phyloP scores from a whole-genome alignment of 1,140 invertebrate genomes.

The Scaptomyza montana region DNA sequence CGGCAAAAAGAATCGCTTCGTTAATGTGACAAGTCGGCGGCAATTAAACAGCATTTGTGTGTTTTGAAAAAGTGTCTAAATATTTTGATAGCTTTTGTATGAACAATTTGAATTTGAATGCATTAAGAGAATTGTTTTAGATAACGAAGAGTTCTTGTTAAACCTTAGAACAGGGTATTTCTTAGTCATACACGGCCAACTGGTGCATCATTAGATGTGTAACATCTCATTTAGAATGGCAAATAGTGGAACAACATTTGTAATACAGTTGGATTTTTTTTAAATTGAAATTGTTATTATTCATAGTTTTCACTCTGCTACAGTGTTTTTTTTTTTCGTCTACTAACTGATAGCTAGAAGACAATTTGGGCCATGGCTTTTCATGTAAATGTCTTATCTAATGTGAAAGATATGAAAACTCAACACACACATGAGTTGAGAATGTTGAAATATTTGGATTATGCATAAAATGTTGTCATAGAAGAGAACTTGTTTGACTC shows the following conservation, averaged over 20 bases:
- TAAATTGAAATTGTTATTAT: constrained; percentile 20
- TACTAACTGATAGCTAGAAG: constrained; percentile 50
- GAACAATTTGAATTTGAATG: no score
- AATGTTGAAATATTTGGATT: constrained; percentile 30
- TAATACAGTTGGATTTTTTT: constrained; percentile 21
- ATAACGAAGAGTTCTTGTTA: no score
- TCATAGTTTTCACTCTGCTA: constrained; percentile 41
- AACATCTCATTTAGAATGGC: constrained; percentile 12
- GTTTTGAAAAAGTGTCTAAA: constrained; percentile 6
- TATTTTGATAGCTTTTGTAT: constrained; percentile 1
- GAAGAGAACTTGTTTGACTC: neutral
- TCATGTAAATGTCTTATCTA: constrained; percentile 52
- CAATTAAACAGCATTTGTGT: neutral
- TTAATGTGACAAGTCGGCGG: constrained; percentile 20
- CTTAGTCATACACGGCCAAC: neutral
- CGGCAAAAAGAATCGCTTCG: constrained; percentile 25
- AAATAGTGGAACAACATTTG: constrained; percentile 13
- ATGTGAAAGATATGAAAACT: constrained; percentile 59
- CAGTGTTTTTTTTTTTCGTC: constrained; percentile 3
- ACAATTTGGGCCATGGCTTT: constrained; percentile 67
- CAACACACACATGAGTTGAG: constrained; percentile 25
- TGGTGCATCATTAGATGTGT: neutral
- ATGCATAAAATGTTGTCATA: constrained; percentile 6
- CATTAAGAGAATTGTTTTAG: no score
- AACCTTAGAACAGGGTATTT: neutral